Percentiles rank a stretch among this genome's conserved stretches.
Conservation (phyloP, 1,140 invertebrate species). For the Pseudomyrmex concolor region DNA sequence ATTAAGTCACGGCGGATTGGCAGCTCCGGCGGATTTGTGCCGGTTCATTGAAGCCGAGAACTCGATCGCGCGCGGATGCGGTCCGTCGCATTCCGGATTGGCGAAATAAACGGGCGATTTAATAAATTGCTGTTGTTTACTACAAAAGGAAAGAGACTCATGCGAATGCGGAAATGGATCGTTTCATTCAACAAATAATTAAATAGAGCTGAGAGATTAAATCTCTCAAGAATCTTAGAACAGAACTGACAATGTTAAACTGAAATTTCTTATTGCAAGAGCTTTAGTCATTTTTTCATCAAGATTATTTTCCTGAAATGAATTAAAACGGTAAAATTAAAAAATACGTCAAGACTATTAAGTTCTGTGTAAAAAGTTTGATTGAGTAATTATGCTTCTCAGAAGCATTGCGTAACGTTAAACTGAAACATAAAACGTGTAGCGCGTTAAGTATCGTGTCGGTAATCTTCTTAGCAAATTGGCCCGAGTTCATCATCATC, state of each 20-base stretch:
- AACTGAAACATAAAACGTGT: neutral
- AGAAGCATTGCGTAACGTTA: neutral
- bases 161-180: too few relatives aligned
- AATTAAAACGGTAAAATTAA: too few relatives aligned
- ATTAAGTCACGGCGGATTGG: constrained; percentile 53
- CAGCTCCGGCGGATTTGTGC: constrained; percentile 10
- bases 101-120: constrained; percentile 16
- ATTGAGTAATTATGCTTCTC: constrained; percentile 11
- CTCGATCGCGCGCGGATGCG: constrained; percentile 2
- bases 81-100: constrained; percentile 19
- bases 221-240: neutral
- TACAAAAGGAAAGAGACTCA: neutral
- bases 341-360: too few relatives aligned
- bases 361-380: neutral
- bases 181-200: too few relatives aligned
- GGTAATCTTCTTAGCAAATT: constrained; percentile 37
- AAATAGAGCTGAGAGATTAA: neutral
- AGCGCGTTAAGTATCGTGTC: constrained; percentile 4
- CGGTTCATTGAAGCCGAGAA: constrained; percentile 40
- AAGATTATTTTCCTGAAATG: neutral
- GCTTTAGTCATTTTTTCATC: neutral
- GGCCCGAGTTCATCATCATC: constrained; percentile 14
- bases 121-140: constrained; percentile 17
- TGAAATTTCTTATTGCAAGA: neutral
- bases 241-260: too few relatives aligned